Percentiles rank a stretch among this genome's conserved stretches.
These are phyloP conservation scores for Conger conger DNA, from an alignment of 2,113 vertebrate genomes.

Conservation along the genomic window DNA sequence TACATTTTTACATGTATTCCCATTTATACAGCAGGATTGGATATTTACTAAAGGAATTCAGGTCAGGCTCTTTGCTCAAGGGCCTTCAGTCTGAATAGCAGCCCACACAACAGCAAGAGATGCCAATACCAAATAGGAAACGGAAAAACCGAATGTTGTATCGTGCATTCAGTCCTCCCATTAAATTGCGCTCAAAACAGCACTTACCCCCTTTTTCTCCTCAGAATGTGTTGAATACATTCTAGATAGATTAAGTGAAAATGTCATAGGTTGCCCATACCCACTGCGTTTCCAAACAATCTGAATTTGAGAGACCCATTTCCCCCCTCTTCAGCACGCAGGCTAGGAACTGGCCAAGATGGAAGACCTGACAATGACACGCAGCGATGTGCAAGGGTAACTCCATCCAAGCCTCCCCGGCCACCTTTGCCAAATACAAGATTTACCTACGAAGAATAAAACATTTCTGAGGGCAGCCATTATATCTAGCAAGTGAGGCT, in stretches of 20 bases:
- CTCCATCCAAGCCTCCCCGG: background rate
- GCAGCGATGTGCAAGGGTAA: background rate
- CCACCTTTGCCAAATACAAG: too few relatives aligned
- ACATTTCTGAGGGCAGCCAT: too few relatives aligned
- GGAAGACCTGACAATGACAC: background rate
- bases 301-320: background rate
- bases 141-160: background rate
- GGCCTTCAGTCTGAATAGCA: background rate
- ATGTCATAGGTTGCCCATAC: background rate
- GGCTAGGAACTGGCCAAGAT: background rate
- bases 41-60: conserved; percentile 1
- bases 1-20: background rate
- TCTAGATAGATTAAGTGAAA: background rate
- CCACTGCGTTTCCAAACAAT: background rate
- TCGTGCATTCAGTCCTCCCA: background rate
- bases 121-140: background rate
- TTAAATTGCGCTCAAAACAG: background rate
- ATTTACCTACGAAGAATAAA: background rate
- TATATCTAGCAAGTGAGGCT: background rate
- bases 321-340: background rate
- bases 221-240: background rate
- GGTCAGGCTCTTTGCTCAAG: background rate
- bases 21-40: background rate
- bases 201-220: background rate
- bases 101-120: background rate